Evolutionary conservation across 2,888 invertebrate species (phyloP).

Genomic region (Cosmia pyralina): DNA sequence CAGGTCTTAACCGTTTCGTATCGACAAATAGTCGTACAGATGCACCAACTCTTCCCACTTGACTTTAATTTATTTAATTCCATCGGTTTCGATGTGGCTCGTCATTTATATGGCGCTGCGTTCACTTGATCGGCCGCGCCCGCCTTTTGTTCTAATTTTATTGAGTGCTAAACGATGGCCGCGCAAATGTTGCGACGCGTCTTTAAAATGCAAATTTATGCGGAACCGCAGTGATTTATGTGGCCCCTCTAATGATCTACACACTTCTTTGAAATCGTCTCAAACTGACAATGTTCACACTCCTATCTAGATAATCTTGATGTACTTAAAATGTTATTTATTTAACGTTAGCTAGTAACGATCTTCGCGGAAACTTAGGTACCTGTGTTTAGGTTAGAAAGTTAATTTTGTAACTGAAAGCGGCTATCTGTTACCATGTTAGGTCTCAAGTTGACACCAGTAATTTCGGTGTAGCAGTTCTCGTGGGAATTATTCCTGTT

Average conservation of each 20-base stretch:
- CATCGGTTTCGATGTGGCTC: conserved; percentile 48
- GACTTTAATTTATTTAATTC: conserved; percentile 61
- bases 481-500: conserved; percentile 61
- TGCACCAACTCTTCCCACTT: conserved; percentile 38
- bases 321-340: conserved; percentile 66
- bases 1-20: conserved; percentile 25
- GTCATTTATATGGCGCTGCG: conserved; percentile 65
- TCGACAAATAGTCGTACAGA: conserved; percentile 47
- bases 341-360: conserved; percentile 54
- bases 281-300: conserved; percentile 71
- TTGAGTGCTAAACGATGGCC: conserved; percentile 77
- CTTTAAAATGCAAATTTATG: conserved; percentile 86
- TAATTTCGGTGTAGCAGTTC: conserved; percentile 51
- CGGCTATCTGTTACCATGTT: conserved; percentile 61
- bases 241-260: conserved; percentile 75
- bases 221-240: conserved; percentile 82
- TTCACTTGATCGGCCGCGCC: conserved; percentile 65
- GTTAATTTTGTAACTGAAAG: conserved; percentile 60
- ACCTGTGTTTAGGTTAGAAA: conserved; percentile 64
- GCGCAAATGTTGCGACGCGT: conserved; percentile 68
- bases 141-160: conserved; percentile 83
- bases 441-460: conserved; percentile 57
- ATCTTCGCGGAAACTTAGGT: conserved; percentile 50
- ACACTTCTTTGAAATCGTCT: conserved; percentile 73
- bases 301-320: conserved; percentile 63